Base-by-base conservation (phyloP, 2,888 invertebrate species). In the Hypena proboscidalis region DNA sequence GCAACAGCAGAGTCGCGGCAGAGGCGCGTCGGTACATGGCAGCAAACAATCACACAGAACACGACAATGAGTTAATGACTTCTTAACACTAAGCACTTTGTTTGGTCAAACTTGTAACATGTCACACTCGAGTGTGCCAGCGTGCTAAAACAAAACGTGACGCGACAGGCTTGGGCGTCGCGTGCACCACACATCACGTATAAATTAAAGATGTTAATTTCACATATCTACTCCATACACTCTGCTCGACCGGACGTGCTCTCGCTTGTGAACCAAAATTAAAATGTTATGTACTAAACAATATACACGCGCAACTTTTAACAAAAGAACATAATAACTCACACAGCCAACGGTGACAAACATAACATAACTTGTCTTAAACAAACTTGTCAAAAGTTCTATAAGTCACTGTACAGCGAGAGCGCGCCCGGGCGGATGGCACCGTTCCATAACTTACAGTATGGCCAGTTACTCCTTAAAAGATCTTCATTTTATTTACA, bases 401-500 rank as follows among this genome's bases (percentile, higher is more conserved):
- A 60, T 48, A 36, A 33, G 26, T 13, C 36, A 37, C 25, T 32
- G 4, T 13, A 23, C 30, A 49, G 50, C 46, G 64, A 67, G 63
- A 58, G 50, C 70, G 69, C 57, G 66, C 56, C 58, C 67, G 67
- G 74, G 66, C 48, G 56, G 53, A 62, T 60, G 62, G 51, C 60
- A 69, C 67, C 61, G 63, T 63, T 66, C 69, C 72, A 70, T 63
- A 65, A 53, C n/a, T n/a, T n/a, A n/a, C 39, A 58, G 54, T 66
- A 80, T 74, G 77, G 74, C 74, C 77, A 74, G 74, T 75, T 75
- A 77, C 70, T 77, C 70, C 76, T 79, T 78, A 78, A 60, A 80
- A 83, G 80, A 83, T 83, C 79, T 82, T 78, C 63, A 77, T 77
- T 75, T 79, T 86, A 86, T 86, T 79, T 85, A 85, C 83, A 87